These are phyloP conservation scores for Drosophila burlai DNA, from an alignment of 1,140 invertebrate genomes.

Conservation along the genomic window DNA sequence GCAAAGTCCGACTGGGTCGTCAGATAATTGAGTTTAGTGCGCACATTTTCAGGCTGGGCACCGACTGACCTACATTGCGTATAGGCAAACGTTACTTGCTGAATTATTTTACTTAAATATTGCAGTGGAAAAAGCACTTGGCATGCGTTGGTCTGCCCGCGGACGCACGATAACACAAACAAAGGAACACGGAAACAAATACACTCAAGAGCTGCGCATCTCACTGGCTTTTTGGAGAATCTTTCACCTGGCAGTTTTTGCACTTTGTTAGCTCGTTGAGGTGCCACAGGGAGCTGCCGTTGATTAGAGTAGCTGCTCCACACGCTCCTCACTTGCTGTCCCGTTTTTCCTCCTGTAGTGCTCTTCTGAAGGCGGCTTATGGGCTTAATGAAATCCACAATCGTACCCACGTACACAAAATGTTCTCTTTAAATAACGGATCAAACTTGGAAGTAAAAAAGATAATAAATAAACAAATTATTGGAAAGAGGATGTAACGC, in stretches of 20 bases:
- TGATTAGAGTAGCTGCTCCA: conserved; percentile 53
- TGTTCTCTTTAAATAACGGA: too few species aligned
- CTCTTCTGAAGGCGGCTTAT: neutral
- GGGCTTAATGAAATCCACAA: too few species aligned
- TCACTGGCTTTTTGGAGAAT: conserved; percentile 37
- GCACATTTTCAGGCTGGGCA: conserved; percentile 1
- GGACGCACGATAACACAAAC: conserved; percentile 6
- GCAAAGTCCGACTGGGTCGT: too few species aligned
- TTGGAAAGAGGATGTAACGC: too few species aligned
- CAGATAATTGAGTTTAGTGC: conserved; percentile 44
- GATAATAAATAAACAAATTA: too few species aligned
- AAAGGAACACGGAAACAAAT: conserved; percentile 15
- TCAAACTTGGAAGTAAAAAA: too few species aligned
- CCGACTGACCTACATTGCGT: conserved; percentile 47
- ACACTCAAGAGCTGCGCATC: conserved; percentile 20
- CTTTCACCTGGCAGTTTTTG: conserved; percentile 47
- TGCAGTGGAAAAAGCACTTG: conserved; percentile 36
- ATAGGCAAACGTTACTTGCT: conserved; percentile 29
- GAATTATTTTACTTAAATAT: conserved; percentile 53
- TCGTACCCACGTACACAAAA: too few species aligned
- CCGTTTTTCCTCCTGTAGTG: neutral
- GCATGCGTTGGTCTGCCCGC: conserved; percentile 40
- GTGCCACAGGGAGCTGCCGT: conserved; percentile 23
- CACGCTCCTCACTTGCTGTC: neutral
- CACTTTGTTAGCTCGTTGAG: conserved; percentile 59